phyloP scores from a whole-genome alignment of 2,797 vertebrate species.

The Poeciliopsis gracilis region DNA sequence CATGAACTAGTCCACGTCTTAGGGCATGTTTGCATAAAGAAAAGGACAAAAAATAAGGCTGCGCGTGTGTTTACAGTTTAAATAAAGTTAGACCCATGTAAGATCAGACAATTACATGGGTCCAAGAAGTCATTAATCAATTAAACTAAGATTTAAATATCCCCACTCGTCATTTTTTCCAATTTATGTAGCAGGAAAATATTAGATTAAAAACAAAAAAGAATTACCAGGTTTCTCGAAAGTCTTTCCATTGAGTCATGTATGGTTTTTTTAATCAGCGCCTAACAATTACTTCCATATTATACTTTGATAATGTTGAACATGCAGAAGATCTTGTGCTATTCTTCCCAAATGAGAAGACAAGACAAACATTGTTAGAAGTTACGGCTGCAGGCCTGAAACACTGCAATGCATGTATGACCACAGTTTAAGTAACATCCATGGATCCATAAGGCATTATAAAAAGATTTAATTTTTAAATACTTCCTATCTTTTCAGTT shows the following conservation, averaged over 20 bases:
- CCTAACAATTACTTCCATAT: neutral
- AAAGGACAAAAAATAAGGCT: neutral
- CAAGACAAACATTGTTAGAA: neutral
- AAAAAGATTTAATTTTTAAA: neutral
- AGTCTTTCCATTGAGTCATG: neutral
- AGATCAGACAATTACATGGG: neutral
- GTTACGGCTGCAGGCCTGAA: neutral
- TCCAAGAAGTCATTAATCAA: neutral
- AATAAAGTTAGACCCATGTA: neutral
- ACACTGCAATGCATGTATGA: neutral
- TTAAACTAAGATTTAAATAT: neutral
- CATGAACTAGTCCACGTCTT: too few relatives aligned
- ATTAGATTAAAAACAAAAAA: neutral
- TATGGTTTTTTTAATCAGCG: neutral
- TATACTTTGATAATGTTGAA: neutral
- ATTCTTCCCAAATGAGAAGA: neutral
- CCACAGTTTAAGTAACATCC: neutral
- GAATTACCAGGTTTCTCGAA: neutral
- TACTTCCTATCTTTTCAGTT: neutral
- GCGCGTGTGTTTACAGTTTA: neutral
- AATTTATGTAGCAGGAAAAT: neutral
- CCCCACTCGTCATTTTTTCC: too few relatives aligned
- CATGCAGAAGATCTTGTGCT: neutral
- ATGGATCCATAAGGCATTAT: neutral
- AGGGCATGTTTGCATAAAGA: neutral